These are phyloP conservation scores for Buceros bicornis DNA, from an alignment of 2,797 vertebrate species.

Conservation along the genomic window DNA sequence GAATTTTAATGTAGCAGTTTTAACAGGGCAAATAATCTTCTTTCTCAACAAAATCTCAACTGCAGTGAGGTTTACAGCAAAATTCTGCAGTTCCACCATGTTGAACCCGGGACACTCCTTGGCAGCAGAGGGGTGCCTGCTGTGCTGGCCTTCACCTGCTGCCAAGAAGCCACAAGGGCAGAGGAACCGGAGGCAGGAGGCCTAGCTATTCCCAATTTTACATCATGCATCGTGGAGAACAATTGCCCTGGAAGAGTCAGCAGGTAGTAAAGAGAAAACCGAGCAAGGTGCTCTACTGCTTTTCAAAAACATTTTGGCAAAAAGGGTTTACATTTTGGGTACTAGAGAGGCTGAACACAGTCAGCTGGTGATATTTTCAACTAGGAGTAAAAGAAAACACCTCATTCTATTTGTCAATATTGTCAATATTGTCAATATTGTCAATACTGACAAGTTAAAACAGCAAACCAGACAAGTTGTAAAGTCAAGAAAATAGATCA, in stretches of 20 bases:
- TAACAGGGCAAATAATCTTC: neutral
- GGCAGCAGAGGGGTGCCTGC: neutral
- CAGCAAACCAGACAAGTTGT: neutral
- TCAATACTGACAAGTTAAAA: neutral
- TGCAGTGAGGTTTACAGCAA: neutral
- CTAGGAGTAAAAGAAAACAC: neutral
- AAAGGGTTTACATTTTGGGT: neutral
- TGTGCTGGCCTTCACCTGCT: rapidly evolving
- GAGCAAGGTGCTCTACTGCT: rapidly evolving
- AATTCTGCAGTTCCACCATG: neutral
- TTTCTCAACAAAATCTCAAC: neutral
- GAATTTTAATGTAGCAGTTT: neutral
- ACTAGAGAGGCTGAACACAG: neutral
- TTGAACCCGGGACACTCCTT: too few relatives aligned
- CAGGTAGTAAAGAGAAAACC: neutral
- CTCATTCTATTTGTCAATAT: neutral
- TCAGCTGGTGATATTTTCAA: neutral
- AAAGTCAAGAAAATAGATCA: neutral
- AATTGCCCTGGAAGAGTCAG: neutral
- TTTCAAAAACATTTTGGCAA: neutral
- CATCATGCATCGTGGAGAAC: neutral
- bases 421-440: too few relatives aligned
- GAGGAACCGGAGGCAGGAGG: neutral
- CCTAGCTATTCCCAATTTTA: neutral
- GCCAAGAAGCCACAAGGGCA: neutral